Conservation (phyloP, 2,797 vertebrate genomes). For the Pangasius larnaudii region DNA sequence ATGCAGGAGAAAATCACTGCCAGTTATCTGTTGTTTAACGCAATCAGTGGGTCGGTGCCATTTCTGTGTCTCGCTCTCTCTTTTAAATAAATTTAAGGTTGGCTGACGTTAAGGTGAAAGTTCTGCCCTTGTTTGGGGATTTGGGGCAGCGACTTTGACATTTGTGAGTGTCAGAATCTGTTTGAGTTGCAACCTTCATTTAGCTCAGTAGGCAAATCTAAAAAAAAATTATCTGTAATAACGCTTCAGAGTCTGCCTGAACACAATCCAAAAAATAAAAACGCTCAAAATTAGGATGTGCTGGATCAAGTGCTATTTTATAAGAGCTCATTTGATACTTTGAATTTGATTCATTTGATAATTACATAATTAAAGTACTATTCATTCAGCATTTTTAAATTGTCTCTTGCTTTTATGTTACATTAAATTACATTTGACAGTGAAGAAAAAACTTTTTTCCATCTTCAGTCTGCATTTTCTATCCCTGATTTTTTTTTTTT, state of each 20-base stretch:
- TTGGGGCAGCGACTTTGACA: not conserved
- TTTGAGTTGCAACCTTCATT: slow-evolving; percentile 5
- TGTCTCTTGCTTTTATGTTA: not conserved
- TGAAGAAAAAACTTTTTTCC: not conserved
- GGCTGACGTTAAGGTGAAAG: not conserved
- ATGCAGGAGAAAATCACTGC: slow-evolving; percentile 43
- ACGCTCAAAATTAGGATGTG: not conserved
- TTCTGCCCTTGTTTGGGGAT: slow-evolving; percentile 17
- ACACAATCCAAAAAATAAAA: not conserved
- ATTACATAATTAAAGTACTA: not conserved
- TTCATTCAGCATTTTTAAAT: not conserved
- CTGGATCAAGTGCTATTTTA: slow-evolving; percentile 14
- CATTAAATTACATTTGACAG: not conserved
- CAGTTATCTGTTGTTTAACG: slow-evolving; percentile 23
- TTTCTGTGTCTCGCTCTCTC: not conserved
- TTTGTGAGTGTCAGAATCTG: slow-evolving; percentile 34
- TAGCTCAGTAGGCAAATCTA: not conserved
- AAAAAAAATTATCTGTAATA: no score
- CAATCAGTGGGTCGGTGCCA: not conserved
- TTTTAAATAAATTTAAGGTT: slow-evolving; percentile 44
- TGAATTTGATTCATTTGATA: no score
- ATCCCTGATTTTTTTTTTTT: not conserved
- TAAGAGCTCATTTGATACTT: no score
- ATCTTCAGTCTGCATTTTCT: not conserved
- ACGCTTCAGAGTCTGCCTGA: not conserved